Base-by-base conservation (phyloP, 2,797 vertebrate genomes). In the Schizothorax lantsangensis region DNA sequence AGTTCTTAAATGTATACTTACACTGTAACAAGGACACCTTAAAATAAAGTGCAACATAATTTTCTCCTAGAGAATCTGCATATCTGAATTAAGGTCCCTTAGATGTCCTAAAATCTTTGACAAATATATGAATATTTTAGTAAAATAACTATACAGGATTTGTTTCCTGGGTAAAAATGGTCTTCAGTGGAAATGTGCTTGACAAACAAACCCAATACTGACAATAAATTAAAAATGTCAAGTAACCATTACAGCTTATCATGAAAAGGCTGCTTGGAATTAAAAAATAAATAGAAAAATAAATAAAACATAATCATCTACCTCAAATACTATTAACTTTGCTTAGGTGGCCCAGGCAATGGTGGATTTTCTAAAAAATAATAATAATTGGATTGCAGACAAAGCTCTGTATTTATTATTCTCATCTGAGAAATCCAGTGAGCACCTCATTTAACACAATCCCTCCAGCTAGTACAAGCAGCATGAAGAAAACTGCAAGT, bases 361-460 rank as follows among this genome's bases (percentile, higher is more conserved):
- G 47, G 30, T 36, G 49, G 10, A 54, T 38, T 77, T 33, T 10
- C 1, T 30, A 26, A 14, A 64, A 14, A 30, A 3, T 11, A n/a
- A 59, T 4, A 30, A 30, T 15, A 12, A 6, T 5, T 43, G 12
- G 36, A 62, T n/a, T 79, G 33, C 23, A 38, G 52, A 78, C 10
- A 79, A 79, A 79, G 21, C 12, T 59, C 75, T 79, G 12, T 59
- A 40, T 59, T 79, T n/a, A 80, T 11, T 91, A 1, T 30, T n/a
- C 88, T 86, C 90, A 57, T 78, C 6, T 92, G 23, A 95, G 91
- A 83, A 87, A 66, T 33, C 82, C 62, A 74, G 86, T 90, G 73
- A 95, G 90, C 84, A 94, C 14, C 89, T 93, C 88, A 12, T 92
- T 94, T 88, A 92, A 87, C 75, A 90, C 30, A 84, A 95, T 92